A percentile compares a stretch with the other conserved stretches of the same genome.
phyloP scores from a whole-genome alignment of 2,113 vertebrate species.

The Gymnogyps californianus region DNA sequence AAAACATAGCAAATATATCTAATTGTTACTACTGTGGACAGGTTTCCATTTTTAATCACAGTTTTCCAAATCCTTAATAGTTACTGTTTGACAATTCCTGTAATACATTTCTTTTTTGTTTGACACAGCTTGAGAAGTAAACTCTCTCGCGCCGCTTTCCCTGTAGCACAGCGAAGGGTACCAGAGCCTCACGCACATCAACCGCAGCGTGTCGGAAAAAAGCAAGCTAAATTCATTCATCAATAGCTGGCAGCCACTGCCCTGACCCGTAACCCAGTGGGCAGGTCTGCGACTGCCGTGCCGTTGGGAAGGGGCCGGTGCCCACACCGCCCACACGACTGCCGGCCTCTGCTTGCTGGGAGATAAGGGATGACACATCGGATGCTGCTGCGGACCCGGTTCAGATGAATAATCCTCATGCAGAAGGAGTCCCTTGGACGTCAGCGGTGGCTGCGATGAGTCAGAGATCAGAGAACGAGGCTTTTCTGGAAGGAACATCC shows the following conservation, averaged over 20 bases:
- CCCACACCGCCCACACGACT: not conserved
- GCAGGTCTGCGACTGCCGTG: not conserved
- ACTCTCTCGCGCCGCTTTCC: not conserved
- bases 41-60: constrained; percentile 51
- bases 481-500: not conserved
- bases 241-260: constrained; percentile 6
- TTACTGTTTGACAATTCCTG: constrained; percentile 7
- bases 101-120: not conserved
- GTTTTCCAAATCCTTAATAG: constrained; percentile 20
- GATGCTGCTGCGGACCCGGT: not conserved
- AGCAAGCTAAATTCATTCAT: not conserved
- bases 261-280: not conserved
- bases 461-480: not conserved
- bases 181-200: not conserved
- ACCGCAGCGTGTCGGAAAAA: not conserved
- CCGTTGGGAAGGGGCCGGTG: not conserved
- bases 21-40: not conserved
- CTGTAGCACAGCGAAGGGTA: not conserved
- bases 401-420: not conserved
- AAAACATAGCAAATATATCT: constrained; percentile 1
- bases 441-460: not conserved
- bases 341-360: not conserved
- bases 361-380: not conserved
- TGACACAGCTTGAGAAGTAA: constrained; percentile 30
- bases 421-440: not conserved